phyloP scores from a whole-genome alignment of 2,113 vertebrate genomes.

The Callithrix jacchus region DNA sequence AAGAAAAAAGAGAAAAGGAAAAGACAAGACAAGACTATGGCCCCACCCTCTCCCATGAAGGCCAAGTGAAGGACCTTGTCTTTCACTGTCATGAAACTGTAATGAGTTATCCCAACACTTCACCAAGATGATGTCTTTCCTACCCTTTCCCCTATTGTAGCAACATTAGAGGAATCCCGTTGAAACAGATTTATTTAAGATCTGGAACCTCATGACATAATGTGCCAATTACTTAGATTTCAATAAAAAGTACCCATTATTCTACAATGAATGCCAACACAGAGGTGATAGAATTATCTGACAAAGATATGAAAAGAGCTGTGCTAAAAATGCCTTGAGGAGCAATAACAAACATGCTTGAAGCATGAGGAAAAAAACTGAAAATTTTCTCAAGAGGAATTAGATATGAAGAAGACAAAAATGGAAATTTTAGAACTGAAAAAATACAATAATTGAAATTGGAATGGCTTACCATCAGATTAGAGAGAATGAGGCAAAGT shows the following conservation, averaged over 20 bases:
- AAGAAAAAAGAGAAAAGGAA: too few relatives aligned
- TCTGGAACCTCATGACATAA: background rate
- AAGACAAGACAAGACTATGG: background rate
- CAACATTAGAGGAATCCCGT: background rate
- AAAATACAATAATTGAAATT: background rate
- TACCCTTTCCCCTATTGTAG: background rate
- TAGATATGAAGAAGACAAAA: background rate
- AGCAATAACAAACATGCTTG: background rate
- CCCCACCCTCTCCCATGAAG: fast-evolving
- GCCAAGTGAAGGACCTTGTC: background rate
- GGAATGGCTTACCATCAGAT: background rate
- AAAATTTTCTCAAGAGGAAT: background rate
- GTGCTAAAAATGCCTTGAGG: background rate
- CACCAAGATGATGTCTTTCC: too few relatives aligned
- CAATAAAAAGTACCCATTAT: background rate
- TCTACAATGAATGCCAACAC: too few relatives aligned
- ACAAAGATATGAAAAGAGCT: background rate
- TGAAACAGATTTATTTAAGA: background rate
- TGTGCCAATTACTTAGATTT: background rate
- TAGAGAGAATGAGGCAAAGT: background rate
- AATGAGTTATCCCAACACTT: background rate
- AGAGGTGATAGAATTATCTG: background rate
- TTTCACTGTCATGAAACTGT: background rate
- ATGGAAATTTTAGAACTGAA: background rate
- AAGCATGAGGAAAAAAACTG: background rate